Conservation (phyloP, 2,888 invertebrate genomes). For the Eudemis profundana region DNA sequence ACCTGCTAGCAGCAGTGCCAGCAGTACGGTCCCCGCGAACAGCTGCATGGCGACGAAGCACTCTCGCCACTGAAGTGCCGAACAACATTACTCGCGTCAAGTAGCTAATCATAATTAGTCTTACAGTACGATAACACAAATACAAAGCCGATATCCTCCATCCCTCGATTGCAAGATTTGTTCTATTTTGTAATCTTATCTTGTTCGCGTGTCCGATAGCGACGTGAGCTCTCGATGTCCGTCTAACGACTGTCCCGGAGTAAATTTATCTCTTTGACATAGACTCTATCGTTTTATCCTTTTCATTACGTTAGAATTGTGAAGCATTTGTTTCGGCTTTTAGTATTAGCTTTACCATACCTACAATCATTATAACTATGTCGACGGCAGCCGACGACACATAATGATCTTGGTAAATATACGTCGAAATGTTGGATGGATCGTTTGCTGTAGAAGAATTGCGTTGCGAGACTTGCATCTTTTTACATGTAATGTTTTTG, state of each 20-base stretch:
- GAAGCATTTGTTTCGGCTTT: too few relatives aligned
- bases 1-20: conserved; percentile 38
- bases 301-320: too few relatives aligned
- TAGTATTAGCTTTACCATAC: too few relatives aligned
- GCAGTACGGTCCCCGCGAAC: conserved; percentile 15
- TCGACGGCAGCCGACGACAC: too few relatives aligned
- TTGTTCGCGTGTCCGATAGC: conserved; percentile 27
- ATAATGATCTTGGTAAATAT: too few relatives aligned
- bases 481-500: too few relatives aligned
- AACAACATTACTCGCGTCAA: neutral
- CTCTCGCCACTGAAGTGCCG: conserved; percentile 22
- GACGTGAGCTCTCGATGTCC: neutral
- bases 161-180: conserved; percentile 31
- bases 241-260: conserved; percentile 3
- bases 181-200: conserved; percentile 41
- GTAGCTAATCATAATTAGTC: conserved; percentile 27
- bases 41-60: conserved; percentile 27
- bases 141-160: conserved; percentile 26
- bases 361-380: too few relatives aligned
- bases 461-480: too few relatives aligned
- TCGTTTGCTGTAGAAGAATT: too few relatives aligned
- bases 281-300: conserved; percentile 13
- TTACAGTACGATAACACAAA: too few relatives aligned
- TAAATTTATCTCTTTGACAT: conserved; percentile 14
- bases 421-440: too few relatives aligned